Base-by-base conservation (phyloP, 2,113 vertebrate species). In the Aspidoscelis tigris region DNA sequence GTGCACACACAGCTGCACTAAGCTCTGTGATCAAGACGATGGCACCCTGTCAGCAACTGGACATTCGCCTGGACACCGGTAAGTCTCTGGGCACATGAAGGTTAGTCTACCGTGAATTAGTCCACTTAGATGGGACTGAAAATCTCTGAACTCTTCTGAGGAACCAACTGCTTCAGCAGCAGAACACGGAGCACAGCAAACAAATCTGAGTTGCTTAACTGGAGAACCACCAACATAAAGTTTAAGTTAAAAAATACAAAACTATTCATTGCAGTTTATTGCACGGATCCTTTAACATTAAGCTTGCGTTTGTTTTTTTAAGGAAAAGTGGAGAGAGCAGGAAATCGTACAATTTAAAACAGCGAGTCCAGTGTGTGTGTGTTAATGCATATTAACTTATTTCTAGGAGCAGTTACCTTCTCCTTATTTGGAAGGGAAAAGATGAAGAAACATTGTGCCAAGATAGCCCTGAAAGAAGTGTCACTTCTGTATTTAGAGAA, bases 401-500 rank as follows among this genome's bases (percentile, higher is more conserved):
- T 74, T 73, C 83, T 43, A 41, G 81, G 10, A 11, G 47, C 22
- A 4, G 1, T 61, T 39, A 78, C 66, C 68, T 33, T 66, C 6
- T 47, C 81, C 69, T 86, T 55, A 83, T 87, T 0, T 74, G 50
- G 82, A 78, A 80, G 53, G 73, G 58, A 74, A 84, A 65, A 76
- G 84, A 81, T 78, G 41, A 39, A 76, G 71, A 77, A 75, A 81
- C 3, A 21, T 24, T 58, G 79, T 84, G 22, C 65, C 3, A 26
- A 77, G 68, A 68, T 41, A 86, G 76, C 41, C 88, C 76, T 3
- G 7, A 83, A 87, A 88, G 73, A 71, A 77, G 84, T 89, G 44
- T 87, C 78, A 88, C 88, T 88, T 91, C 87, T 84, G 68, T 61
- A 76, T 88, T 82, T 83, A 76, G 84, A 88, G 87, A 85, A 73